Base-by-base conservation (phyloP, 2,888 invertebrate species). In the Cheilosia vernalis region DNA sequence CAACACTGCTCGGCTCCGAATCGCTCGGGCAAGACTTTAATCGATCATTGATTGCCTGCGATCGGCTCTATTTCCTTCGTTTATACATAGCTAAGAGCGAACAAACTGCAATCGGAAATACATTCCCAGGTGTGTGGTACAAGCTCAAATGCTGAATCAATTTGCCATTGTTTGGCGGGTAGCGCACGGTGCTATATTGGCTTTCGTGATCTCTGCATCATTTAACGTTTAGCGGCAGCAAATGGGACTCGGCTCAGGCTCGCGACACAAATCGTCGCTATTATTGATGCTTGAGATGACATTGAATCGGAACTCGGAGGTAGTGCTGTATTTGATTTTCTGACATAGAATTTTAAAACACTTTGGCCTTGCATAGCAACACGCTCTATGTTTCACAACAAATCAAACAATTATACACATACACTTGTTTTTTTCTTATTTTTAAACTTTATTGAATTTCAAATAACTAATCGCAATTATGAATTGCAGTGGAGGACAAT, bases 41-140 rank as follows among this genome's bases (percentile, higher is more conserved):
- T 81, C 80, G 76, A 77, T 76, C 72, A 51, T 58, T 72, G 81
- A 85, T 85, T 81, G 81, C 67, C 51, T 24, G 69, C 84, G 42
- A 85, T 85, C 85, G 63, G 27, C 47, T 67, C 24, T 44, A 72
- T 72, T 81, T 77, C 70, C 76, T 67, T 72, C 81, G 49, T 66
- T 58, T 47, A 51, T n/a, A n/a, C n/a, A n/a, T 56, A 49, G 13
- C 37, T 37, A 13, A 13, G 13, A 37, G 37, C 10, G 24, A 27
- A 17, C 33, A 5, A 66, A 66, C 58, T 67, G 60, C 84, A 76
- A 64, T 74, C 61, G 80, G 40, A 72, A 70, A 81, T 67, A 67
- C 81, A 85, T 85, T 85, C 85, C 80, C 85, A 85, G 85, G 85
- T 85, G 85, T 85, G 85, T 85, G 74, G 61, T 24, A 67, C 27